Percentiles rank a stretch among this genome's conserved stretches.
phyloP scores from a whole-genome alignment of 2,888 invertebrate species.

The Cryptocephalus primarius region DNA sequence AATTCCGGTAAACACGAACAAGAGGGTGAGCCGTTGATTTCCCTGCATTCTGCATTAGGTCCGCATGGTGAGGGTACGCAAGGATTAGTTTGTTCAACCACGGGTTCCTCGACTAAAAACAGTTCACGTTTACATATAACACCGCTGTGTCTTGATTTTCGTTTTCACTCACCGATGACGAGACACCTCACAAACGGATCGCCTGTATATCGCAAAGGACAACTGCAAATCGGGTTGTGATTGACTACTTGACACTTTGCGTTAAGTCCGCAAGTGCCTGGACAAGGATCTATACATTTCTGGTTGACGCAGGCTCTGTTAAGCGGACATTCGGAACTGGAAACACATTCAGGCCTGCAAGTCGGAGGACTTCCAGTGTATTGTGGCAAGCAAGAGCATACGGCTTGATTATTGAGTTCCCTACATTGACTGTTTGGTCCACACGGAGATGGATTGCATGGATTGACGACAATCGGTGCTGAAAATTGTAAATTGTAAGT shows the following conservation, averaged over 20 bases:
- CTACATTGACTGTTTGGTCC: conserved; percentile 74
- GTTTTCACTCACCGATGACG: conserved; percentile 17
- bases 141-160: neutral
- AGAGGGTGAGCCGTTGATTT: conserved; percentile 41
- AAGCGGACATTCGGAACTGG: conserved; percentile 52
- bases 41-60: conserved; percentile 47
- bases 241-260: conserved; percentile 61
- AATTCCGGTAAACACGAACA: conserved; percentile 53
- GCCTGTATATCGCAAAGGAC: conserved; percentile 45
- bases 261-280: conserved; percentile 58
- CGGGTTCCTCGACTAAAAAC: conserved; percentile 16
- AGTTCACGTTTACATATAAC: neutral
- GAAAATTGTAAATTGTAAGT: neutral
- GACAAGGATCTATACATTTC: conserved; percentile 62
- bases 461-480: conserved; percentile 21
- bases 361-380: conserved; percentile 57
- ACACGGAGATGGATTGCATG: conserved; percentile 61
- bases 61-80: conserved; percentile 67
- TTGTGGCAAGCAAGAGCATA: conserved; percentile 58
- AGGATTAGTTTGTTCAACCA: conserved; percentile 36
- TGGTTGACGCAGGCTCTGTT: conserved; percentile 55
- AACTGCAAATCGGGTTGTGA: conserved; percentile 61
- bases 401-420: conserved; percentile 53
- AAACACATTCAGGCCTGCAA: conserved; percentile 58
- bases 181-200: conserved; percentile 39